Percentiles rank a stretch among this genome's conserved stretches.
phyloP scores from a whole-genome alignment of 2,113 vertebrate species.

The Dicrurus megarhynchus region DNA sequence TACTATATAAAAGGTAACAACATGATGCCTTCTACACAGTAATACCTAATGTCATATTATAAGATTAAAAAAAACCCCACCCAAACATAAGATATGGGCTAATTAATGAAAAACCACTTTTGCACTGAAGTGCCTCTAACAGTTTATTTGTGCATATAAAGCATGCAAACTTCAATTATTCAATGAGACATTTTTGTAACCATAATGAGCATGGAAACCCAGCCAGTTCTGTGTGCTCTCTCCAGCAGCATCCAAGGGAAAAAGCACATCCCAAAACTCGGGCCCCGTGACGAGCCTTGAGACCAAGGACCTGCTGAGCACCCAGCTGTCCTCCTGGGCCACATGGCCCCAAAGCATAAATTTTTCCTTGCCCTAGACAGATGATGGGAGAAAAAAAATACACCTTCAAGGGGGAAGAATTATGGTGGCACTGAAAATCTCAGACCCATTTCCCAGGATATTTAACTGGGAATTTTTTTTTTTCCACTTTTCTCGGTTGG shows the following conservation, averaged over 20 bases:
- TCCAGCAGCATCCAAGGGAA: background rate
- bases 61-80: background rate
- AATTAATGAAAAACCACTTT: background rate
- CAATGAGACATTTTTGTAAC: background rate
- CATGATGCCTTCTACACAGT: background rate
- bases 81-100: background rate
- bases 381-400: background rate
- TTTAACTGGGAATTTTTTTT: background rate
- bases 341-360: background rate
- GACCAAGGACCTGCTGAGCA: background rate
- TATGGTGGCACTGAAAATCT: background rate
- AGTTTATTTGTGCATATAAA: background rate
- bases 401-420: background rate
- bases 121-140: background rate
- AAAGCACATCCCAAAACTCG: background rate
- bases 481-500: background rate
- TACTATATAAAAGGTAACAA: background rate
- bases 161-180: background rate
- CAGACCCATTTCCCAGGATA: background rate
- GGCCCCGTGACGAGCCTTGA: background rate
- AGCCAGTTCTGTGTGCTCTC: background rate
- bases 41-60: background rate
- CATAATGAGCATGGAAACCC: background rate
- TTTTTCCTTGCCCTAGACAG: background rate
- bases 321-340: background rate